Percentiles rank a stretch among this genome's conserved stretches.
These are phyloP conservation scores for Harpagifer antarcticus DNA, from an alignment of 2,797 vertebrate genomes.

Conservation along the genomic window DNA sequence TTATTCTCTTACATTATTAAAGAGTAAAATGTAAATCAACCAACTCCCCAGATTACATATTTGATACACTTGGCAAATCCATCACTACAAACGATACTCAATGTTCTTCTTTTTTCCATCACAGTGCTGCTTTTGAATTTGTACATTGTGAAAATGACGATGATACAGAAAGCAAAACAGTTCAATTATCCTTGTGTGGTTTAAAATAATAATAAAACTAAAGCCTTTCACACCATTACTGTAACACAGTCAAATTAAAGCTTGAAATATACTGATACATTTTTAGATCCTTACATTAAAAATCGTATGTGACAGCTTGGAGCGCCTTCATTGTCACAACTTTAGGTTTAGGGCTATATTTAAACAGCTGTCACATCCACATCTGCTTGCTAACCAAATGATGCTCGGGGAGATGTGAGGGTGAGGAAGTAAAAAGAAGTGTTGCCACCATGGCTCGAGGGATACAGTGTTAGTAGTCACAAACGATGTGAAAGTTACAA, in stretches of 20 bases:
- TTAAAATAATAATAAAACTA: neutral
- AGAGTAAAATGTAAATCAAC: neutral
- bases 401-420: constrained; percentile 2
- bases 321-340: neutral
- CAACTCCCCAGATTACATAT: constrained; percentile 1
- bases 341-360: constrained; percentile 18
- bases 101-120: constrained; percentile 16
- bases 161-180: constrained; percentile 9
- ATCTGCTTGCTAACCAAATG: constrained; percentile 19
- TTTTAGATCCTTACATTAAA: neutral
- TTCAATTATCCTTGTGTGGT: neutral
- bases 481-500: constrained; percentile 2
- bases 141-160: neutral
- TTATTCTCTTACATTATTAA: neutral
- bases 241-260: neutral
- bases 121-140: neutral
- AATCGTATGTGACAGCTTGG: neutral
- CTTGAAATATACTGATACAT: neutral
- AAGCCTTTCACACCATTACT: neutral
- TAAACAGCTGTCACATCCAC: constrained; percentile 29
- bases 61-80: neutral
- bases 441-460: neutral
- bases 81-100: neutral
- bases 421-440: neutral
- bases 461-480: neutral